Conservation (phyloP, 2,113 vertebrate species). For the Dendropsophus ebraccatus region DNA sequence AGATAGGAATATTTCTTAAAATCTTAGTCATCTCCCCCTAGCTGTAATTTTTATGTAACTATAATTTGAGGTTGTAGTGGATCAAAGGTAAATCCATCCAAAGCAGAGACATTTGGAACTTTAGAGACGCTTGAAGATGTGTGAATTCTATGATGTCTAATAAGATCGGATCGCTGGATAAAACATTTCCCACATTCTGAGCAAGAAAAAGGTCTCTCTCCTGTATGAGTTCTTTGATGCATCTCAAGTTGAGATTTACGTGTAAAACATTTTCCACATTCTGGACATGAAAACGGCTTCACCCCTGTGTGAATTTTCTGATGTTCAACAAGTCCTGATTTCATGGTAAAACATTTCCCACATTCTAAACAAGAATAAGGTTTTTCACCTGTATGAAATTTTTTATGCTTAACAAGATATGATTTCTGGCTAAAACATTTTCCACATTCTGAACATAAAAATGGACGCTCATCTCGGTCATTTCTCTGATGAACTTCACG, state of each 20-base stretch:
- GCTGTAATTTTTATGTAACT: not conserved
- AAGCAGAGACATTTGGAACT: not conserved
- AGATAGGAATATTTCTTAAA: no score
- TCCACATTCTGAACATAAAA: constrained; percentile 5
- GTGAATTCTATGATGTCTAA: not conserved
- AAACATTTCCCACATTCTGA: not conserved
- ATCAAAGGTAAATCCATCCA: not conserved
- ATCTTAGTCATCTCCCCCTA: no score
- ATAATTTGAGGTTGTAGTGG: not conserved
- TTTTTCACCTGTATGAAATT: not conserved
- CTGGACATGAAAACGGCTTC: not conserved
- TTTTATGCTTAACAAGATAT: not conserved
- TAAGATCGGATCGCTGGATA: not conserved
- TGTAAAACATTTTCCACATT: not conserved
- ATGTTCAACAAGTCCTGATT: not conserved
- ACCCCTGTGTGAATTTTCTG: not conserved
- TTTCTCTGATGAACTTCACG: not conserved
- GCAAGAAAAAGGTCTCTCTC: not conserved
- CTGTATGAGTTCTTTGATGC: not conserved
- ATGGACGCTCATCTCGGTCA: not conserved
- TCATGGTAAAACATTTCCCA: not conserved
- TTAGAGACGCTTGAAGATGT: not conserved
- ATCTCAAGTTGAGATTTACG: not conserved
- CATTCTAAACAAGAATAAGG: not conserved
- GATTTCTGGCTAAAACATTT: not conserved